Evolutionary conservation across 1,140 invertebrate species (phyloP).

Genomic region (Bathynomus jamesi): DNA sequence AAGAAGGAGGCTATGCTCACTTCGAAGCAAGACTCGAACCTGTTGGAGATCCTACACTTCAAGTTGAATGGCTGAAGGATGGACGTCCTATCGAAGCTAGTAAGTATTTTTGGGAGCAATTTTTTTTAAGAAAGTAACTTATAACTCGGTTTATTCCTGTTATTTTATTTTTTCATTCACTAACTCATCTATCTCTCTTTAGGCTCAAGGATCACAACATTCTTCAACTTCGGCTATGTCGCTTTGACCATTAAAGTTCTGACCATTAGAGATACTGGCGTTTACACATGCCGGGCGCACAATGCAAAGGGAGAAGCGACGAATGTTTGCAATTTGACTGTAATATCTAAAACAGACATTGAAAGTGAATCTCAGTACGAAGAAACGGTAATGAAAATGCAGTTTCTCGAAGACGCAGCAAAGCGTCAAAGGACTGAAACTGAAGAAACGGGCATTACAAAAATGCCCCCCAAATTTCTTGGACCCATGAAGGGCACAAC

Average conservation of each 20-base stretch:
- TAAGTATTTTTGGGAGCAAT: slow-evolving; percentile 40
- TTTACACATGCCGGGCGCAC: slow-evolving; percentile 80
- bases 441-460: slow-evolving; percentile 24
- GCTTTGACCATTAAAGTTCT: slow-evolving; percentile 92
- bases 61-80: slow-evolving; percentile 93
- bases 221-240: slow-evolving; percentile 94
- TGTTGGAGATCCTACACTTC: slow-evolving; percentile 79
- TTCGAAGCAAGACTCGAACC: slow-evolving; percentile 92
- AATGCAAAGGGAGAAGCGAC: slow-evolving; percentile 80
- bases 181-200: slow-evolving; percentile 32
- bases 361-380: slow-evolving; percentile 79
- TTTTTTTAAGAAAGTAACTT: slow-evolving; percentile 12
- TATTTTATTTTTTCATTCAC: slow-evolving; percentile 14
- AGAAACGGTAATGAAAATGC: slow-evolving; percentile 77
- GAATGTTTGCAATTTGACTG: slow-evolving; percentile 78
- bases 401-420: slow-evolving; percentile 69
- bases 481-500: slow-evolving; percentile 80
- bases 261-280: slow-evolving; percentile 79
- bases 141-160: slow-evolving; percentile 13
- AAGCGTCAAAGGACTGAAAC: slow-evolving; percentile 26
- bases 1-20: slow-evolving; percentile 88
- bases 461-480: slow-evolving; percentile 53
- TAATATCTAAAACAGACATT: slow-evolving; percentile 75
- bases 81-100: slow-evolving; percentile 81
- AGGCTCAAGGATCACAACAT: slow-evolving; percentile 82